Conservation (phyloP, 2,113 vertebrate genomes). For the Meriones unguiculatus region DNA sequence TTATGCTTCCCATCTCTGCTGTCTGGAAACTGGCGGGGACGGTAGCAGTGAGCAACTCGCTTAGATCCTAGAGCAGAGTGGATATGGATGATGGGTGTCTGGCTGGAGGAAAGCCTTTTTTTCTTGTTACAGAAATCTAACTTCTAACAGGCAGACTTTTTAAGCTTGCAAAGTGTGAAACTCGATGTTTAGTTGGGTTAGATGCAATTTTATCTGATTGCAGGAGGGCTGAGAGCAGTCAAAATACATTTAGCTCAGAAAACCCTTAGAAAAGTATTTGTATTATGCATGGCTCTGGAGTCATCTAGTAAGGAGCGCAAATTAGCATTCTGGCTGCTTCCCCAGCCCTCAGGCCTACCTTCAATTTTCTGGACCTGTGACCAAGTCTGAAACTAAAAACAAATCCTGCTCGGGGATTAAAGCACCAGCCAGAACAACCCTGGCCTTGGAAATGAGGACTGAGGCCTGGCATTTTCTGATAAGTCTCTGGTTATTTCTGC, state of each 20-base stretch:
- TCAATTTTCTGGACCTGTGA: constrained; percentile 67
- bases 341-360: constrained; percentile 51
- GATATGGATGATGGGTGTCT: constrained; percentile 27
- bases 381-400: constrained; percentile 74
- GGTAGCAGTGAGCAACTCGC: background rate
- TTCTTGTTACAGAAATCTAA: constrained; percentile 59
- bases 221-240: constrained; percentile 64
- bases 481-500: constrained; percentile 51
- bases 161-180: constrained; percentile 72
- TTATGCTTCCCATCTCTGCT: background rate
- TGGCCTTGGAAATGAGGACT: constrained; percentile 56
- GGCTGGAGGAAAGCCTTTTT: constrained; percentile 43
- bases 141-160: constrained; percentile 67
- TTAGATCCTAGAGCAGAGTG: constrained; percentile 2
- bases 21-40: constrained; percentile 40
- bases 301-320: constrained; percentile 37
- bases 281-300: constrained; percentile 66
- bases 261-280: constrained; percentile 65
- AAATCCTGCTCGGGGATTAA: constrained; percentile 67
- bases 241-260: constrained; percentile 73
- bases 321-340: constrained; percentile 68
- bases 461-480: constrained; percentile 30
- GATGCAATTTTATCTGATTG: constrained; percentile 73
- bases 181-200: constrained; percentile 70
- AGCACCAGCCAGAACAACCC: constrained; percentile 33